Evolutionary conservation across 1,140 invertebrate species (phyloP), one percentile per base, ranked within the genome.

Genomic region (Heterodera schachtii): DNA sequence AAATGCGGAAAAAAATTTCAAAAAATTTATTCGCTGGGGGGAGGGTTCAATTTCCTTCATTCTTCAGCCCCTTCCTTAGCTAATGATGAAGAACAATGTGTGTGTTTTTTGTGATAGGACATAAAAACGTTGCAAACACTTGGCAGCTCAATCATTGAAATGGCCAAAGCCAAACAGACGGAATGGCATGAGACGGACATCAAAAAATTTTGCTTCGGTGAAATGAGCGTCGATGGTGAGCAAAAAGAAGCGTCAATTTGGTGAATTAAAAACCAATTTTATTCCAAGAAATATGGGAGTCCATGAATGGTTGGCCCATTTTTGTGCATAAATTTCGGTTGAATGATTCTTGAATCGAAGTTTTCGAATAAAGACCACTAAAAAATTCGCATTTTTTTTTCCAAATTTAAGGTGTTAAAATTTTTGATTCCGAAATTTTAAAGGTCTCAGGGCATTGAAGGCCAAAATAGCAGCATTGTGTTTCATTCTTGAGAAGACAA

Each of bases 401-500:
- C 31, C 31, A 31, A 31, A 31, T 31, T 31, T 31, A 31, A 31
- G 31, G 31, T 31, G 31, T 31, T 31, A 31, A 31, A 31, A 31
- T 0, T 31, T 31, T 31, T 1, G 31, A 52, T 52, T 52, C 1
- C 1, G 31, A 49, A 46, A 19, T 77, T 73, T 44, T 52, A 79
- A 57, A 86, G 84, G 84, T 31, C 44, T 86, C 13, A 44, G 84
- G 41, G 19, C n/a, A 4, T 41, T 81, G 41, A 85, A 85, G 73
- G 84, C 83, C 19, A 82, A 81, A 31, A 75, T 86, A 43, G 82
- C 85, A 11, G 85, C 84, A 0, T 52, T 86, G 1, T 49, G 76
- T 31, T 85, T 85, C 69, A 85, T 85, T 69, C 13, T 85, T 46
- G 85, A 85, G 49, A 87, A 86, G 70, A 41, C 85, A 46, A 21